Evolutionary conservation across 2,113 vertebrate genomes (phyloP).

Genomic region (Ochotona curzoniae): DNA sequence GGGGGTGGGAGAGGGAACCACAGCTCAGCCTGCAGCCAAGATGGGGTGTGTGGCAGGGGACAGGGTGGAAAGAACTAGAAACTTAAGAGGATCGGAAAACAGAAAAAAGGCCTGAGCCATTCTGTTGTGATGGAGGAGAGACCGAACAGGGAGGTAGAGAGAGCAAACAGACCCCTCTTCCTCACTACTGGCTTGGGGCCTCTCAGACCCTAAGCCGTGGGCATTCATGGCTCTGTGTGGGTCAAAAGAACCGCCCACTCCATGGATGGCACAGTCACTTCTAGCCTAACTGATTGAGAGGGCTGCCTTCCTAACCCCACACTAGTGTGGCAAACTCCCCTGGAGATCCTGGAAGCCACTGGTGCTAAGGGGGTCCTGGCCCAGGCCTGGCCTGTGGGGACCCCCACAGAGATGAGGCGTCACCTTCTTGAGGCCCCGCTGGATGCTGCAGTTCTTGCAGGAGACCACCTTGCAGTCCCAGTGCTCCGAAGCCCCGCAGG

Average conservation of each 20-base stretch:
- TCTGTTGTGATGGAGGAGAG: neutral
- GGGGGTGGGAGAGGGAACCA: slow-evolving; percentile 12
- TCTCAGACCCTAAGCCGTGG: neutral
- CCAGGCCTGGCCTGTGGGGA: neutral
- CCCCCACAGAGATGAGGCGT: neutral
- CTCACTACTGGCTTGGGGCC: neutral
- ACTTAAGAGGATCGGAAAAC: slow-evolving; percentile 74
- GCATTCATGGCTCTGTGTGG: neutral
- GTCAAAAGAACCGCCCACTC: neutral
- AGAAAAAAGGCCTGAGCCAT: slow-evolving; percentile 19
- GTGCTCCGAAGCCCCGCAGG: slow-evolving; percentile 95
- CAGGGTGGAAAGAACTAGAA: slow-evolving; percentile 50
- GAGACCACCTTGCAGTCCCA: slow-evolving; percentile 98
- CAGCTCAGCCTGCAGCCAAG: neutral
- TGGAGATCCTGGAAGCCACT: neutral
- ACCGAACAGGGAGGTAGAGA: neutral
- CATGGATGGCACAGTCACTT: neutral
- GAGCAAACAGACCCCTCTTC: neutral
- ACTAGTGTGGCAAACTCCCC: neutral
- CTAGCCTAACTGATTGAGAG: neutral
- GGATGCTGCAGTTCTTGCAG: slow-evolving; percentile 99
- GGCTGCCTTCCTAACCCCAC: neutral
- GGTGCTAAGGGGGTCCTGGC: neutral
- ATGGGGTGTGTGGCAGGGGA: neutral
- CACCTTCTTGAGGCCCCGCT: slow-evolving; percentile 99